Evolutionary conservation across 2,797 vertebrate genomes (phyloP).

Genomic region (Morus bassanus): DNA sequence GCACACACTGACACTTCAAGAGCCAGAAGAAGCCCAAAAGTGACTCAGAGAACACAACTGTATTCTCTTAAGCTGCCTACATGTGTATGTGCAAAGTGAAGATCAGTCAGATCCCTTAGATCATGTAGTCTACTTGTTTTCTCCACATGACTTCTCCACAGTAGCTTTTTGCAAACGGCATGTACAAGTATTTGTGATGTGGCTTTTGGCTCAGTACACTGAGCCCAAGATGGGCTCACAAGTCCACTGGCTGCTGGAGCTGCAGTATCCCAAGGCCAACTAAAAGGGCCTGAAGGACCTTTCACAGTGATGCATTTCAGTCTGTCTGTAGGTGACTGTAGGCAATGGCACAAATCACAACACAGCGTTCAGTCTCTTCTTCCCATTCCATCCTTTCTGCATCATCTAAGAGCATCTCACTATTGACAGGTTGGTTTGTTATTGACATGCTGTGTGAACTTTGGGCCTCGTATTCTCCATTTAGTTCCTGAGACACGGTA

Average conservation of each 20-base stretch:
- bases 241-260: not conserved
- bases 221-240: not conserved
- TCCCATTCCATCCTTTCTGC: not conserved
- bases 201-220: not conserved
- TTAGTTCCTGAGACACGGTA: not conserved
- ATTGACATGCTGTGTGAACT: not conserved
- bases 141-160: accelerated
- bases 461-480: not conserved
- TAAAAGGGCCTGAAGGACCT: not conserved
- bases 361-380: not conserved
- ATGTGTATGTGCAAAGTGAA: not conserved
- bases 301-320: not conserved
- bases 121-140: not conserved
- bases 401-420: accelerated
- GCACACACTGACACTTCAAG: not conserved
- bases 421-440: not conserved
- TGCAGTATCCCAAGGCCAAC: not conserved
- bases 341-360: not conserved
- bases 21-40: not conserved
- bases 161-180: not conserved
- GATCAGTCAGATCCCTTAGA: not conserved
- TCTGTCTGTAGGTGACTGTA: accelerated
- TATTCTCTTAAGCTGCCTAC: not conserved
- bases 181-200: too few species aligned
- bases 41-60: not conserved